These are phyloP conservation scores for Oikopleura dioica DNA, from an alignment of 23 tunicate genomes.

Conservation along the genomic window DNA sequence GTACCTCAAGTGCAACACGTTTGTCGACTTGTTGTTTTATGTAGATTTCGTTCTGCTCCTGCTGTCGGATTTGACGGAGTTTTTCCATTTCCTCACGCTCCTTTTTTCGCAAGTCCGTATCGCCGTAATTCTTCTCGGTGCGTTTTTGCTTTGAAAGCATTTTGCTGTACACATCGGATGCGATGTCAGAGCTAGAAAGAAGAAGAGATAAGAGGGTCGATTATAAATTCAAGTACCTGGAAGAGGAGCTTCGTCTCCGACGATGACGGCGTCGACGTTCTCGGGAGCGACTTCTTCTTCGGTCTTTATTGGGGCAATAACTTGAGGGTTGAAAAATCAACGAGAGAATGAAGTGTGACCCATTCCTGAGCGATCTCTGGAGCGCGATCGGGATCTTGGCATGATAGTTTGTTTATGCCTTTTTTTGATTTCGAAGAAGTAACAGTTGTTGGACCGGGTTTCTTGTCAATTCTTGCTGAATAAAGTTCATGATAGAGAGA, in stretches of 20 bases:
- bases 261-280: background rate
- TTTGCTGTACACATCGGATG: background rate
- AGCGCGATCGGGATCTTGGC: no score
- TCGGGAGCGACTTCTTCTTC: background rate
- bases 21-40: background rate
- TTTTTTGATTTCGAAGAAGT: no score
- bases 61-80: slow-evolving; percentile 9
- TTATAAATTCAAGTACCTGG: background rate
- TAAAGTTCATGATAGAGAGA: no score
- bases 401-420: no score
- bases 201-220: background rate
- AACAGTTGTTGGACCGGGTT: no score
- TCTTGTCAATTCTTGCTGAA: no score
- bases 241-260: background rate
- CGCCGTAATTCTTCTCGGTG: background rate
- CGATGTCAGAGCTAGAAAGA: background rate
- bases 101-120: background rate
- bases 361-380: no score
- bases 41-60: background rate
- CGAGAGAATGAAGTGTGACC: no score
- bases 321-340: no score
- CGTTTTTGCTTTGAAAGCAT: background rate
- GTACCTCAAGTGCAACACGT: background rate
- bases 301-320: no score
- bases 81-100: background rate